Base-by-base conservation (phyloP, 2,113 vertebrate species). In the Microcebus ravelobensis region DNA sequence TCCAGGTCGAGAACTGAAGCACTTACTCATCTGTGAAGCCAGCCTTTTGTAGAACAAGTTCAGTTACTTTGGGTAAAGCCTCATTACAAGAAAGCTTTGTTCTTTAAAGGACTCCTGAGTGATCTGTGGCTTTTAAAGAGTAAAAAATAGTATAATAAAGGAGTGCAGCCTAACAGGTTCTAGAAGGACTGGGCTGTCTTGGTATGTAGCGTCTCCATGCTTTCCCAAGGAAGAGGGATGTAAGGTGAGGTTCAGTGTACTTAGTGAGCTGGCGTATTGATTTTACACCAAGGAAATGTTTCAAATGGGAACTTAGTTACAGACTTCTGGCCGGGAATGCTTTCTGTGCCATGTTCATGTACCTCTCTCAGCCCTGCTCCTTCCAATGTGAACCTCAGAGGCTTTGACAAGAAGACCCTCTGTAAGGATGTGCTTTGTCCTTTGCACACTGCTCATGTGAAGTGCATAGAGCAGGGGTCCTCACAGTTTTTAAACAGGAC, bases 31-130 rank as follows among this genome's bases (percentile, higher is more conserved):
- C 85, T 73, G 34, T 86, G 82, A 89, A 89, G 61, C 73, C 17
- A 65, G 63, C 70, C 9, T 3, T 97, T 86, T 90, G 76, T 92
- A 81, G 81, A 94, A 39, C 76, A 87, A 90, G 80, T 90, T 81
- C 73, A 73, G 29, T 96, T 84, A 73, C 88, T 88, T 90, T 82
- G 57, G 2, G 1, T 70, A 90, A 92, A 94, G 67, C 84, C 50
- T 88, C 36, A 11, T 86, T 94, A 95, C 91, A 94, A 86, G 87
- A 95, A 88, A 27, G 48, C 95, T 97, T 97, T 96, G 95, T 96
- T 97, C 95, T 94, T 87, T 94, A 91, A 93, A 96, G 91, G 87
- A 50, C 92, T 73, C 84, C 39, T 70, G 87, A 92, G 90, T 95
- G 92, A 95, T 88, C n/a, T 52, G 55, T 91, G 68, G 45, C 87